Evolutionary conservation across 2,113 vertebrate genomes (phyloP), one percentile per base, ranked within the genome.

Genomic region (Indicator maculatus): DNA sequence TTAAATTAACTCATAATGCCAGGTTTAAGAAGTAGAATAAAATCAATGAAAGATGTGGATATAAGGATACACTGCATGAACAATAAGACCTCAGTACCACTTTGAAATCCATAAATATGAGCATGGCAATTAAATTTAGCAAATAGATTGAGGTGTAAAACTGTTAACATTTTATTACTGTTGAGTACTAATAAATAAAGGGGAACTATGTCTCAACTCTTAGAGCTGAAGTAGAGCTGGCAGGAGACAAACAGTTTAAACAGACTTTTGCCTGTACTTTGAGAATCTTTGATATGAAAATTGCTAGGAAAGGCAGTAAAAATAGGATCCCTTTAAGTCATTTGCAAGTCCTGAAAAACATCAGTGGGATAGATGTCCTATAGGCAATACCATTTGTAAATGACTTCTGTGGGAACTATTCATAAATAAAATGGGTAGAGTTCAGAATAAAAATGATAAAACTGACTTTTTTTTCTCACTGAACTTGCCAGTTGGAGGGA

Each of bases 361-460:
- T 50, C 67, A 87, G 60, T 18, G 5, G 50, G 21, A 84, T 73
- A 64, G 36, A 39, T 26, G 44, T 86, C 88, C 28, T 90, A 41
- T 45, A 83, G 89, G 71, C 47, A 95, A 75, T 75, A 70, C 26
- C 26, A 90, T 87, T 87, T 93, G 56, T 83, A 78, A 93, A 83
- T 5, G 5, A 78, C 28, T 90, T 93, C 89, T 92, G 39, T 85
- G 69, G 65, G 86, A 96, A 36, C 50, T 92, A 74, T 96, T 95
- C 65, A 93, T 96, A 96, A 96, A 93, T 90, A 89, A 93, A 88
- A 90, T 55, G 28, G 70, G 31, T 38, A n/a, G 30, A 85, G 64
- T 84, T 94, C 67, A 88, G 89, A 93, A 90, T 55, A 96, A 97
- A 95, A 96, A 94, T 44, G 4, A 92, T 86, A 72, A 90, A 96